Conservation (phyloP, 2,888 invertebrate species). For the Pollenia griseotomentosa region DNA sequence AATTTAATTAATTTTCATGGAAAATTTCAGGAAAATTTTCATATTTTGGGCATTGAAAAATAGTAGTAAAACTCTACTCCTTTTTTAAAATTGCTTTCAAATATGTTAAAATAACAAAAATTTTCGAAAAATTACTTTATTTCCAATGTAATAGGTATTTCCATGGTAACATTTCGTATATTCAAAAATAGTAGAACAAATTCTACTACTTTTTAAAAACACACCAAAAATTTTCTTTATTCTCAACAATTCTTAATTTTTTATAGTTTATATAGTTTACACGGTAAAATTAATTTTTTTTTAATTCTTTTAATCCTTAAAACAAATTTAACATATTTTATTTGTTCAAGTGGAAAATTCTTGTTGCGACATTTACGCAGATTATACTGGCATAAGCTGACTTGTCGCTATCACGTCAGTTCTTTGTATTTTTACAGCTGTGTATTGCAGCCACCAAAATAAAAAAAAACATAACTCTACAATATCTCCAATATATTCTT, state of each 20-base stretch:
- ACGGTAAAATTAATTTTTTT: neutral
- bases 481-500: neutral
- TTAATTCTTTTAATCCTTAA: constrained; percentile 6
- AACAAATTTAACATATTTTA: constrained; percentile 13
- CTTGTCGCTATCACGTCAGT: constrained; percentile 45
- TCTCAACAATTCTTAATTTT: neutral
- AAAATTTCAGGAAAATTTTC: neutral
- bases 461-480: constrained; percentile 5
- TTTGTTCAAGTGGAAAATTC: constrained; percentile 36
- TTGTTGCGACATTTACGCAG: constrained; percentile 37
- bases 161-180: too few species aligned
- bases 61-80: neutral
- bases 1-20: too few species aligned
- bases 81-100: neutral
- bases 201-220: constrained; percentile 9
- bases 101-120: neutral
- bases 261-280: too few species aligned
- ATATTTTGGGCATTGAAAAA: neutral
- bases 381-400: constrained; percentile 43
- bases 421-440: constrained; percentile 27
- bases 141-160: neutral
- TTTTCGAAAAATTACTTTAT: too few species aligned
- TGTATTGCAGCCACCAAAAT: constrained; percentile 7
- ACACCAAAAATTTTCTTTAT: neutral
- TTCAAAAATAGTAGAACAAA: neutral